phyloP scores from a whole-genome alignment of 2,797 vertebrate genomes.

The Argya squamiceps region DNA sequence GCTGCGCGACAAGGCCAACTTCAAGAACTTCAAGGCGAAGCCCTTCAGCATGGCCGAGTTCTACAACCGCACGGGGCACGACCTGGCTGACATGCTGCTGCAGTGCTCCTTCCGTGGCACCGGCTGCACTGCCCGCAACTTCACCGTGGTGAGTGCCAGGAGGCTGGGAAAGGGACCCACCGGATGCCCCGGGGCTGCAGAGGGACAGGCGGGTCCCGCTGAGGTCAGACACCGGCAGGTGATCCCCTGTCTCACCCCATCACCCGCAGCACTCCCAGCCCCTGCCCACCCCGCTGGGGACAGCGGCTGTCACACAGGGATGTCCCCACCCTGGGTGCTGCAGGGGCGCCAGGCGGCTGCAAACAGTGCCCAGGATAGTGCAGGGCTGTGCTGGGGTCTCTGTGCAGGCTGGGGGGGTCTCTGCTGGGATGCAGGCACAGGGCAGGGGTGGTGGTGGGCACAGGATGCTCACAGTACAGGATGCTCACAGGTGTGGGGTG shows the following conservation, averaged over 20 bases:
- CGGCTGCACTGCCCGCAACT: slow-evolving; percentile 82
- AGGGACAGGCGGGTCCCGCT: accelerated
- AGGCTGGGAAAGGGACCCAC: not conserved
- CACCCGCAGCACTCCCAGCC: accelerated
- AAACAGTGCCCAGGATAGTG: not conserved
- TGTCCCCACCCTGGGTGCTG: accelerated
- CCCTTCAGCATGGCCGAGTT: slow-evolving; percentile 92
- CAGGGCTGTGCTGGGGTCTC: not conserved
- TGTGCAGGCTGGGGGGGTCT: not conserved
- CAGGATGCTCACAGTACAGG: not conserved
- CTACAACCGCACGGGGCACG: slow-evolving; percentile 89
- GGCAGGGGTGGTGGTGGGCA: not conserved
- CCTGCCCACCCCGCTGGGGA: not conserved
- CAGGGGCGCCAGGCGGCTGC: not conserved
- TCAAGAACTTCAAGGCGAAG: slow-evolving; percentile 87
- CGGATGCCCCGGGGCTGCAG: not conserved
- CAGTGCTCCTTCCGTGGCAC: slow-evolving; percentile 88
- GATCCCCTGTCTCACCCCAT: not conserved
- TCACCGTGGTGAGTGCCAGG: slow-evolving; percentile 83
- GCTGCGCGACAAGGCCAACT: slow-evolving; percentile 88
- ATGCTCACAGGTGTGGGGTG: not conserved
- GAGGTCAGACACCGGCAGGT: not conserved
- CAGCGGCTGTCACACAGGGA: not conserved
- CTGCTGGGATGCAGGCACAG: accelerated
- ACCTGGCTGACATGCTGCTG: slow-evolving; percentile 88